Percentiles rank a stretch among this genome's conserved stretches.
phyloP scores from a whole-genome alignment of 2,113 vertebrate genomes.

The Ahaetulla prasina region DNA sequence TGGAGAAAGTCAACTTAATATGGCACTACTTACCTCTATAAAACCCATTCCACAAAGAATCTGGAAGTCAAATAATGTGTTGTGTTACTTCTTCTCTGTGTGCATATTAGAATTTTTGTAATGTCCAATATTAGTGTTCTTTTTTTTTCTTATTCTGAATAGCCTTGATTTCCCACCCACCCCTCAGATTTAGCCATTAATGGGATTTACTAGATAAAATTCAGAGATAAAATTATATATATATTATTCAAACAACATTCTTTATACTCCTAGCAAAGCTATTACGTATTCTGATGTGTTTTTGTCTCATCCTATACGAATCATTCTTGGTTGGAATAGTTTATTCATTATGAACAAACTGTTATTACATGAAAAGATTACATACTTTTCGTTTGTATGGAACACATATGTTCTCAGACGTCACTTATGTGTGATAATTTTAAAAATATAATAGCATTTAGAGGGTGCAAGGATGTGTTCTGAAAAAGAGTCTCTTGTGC shows the following conservation, averaged over 20 bases:
- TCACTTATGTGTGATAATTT: background rate
- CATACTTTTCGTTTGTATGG: background rate
- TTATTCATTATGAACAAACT: background rate
- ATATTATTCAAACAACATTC: background rate
- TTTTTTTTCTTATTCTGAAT: background rate
- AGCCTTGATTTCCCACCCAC: background rate
- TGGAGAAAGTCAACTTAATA: slow-evolving; percentile 17
- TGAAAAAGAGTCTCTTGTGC: background rate
- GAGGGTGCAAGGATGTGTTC: background rate
- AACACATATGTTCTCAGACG: background rate
- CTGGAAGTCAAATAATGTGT: background rate
- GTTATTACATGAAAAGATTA: background rate
- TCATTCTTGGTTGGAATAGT: too few relatives aligned
- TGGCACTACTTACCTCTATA: slow-evolving; percentile 10
- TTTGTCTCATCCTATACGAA: background rate
- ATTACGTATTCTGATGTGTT: background rate
- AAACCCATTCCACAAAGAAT: background rate
- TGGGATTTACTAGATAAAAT: background rate
- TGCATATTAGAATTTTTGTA: background rate
- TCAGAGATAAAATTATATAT: background rate
- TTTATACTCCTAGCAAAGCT: background rate
- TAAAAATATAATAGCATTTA: background rate
- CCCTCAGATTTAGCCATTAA: background rate
- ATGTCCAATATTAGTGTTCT: background rate
- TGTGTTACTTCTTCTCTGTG: background rate